A percentile compares a stretch with the other conserved stretches of the same genome.
phyloP scores from a whole-genome alignment of 2,888 invertebrate genomes.

The Liodrosophila aerea region DNA sequence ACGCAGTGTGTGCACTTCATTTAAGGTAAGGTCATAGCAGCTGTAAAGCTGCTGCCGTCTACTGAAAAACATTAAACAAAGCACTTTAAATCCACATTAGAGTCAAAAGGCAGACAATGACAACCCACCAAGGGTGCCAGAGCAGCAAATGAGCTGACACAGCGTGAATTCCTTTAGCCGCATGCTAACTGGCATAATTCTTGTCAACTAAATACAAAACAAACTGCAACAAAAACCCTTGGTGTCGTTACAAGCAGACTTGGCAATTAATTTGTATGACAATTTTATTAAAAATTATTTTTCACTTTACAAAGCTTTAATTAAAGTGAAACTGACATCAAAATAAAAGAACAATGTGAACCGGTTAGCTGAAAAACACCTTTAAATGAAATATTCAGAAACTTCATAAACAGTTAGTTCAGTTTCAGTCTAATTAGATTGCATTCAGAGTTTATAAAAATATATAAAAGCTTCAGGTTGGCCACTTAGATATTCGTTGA shows the following conservation, averaged over 20 bases:
- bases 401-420: too few relatives aligned
- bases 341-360: too few relatives aligned
- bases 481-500: too few relatives aligned
- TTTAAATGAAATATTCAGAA: constrained; percentile 4
- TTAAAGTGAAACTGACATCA: constrained; percentile 11
- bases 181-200: constrained; percentile 32
- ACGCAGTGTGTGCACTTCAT: constrained; percentile 40
- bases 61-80: constrained; percentile 53
- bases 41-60: constrained; percentile 32
- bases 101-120: constrained; percentile 42
- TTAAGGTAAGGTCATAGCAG: constrained; percentile 13
- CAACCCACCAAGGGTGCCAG: constrained; percentile 18
- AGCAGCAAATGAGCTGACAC: constrained; percentile 37
- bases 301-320: constrained; percentile 2
- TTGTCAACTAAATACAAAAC: constrained; percentile 29
- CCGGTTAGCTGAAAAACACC: too few relatives aligned
- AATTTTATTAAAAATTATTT: constrained; percentile 10
- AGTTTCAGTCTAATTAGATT: too few relatives aligned
- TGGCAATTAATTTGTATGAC: constrained; percentile 12
- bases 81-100: constrained; percentile 52
- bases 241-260: neutral
- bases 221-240: constrained; percentile 30
- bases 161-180: constrained; percentile 34
- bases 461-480: too few relatives aligned
- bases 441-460: too few relatives aligned